Evolutionary conservation across 2,797 vertebrate species (phyloP), one percentile per base, ranked within the genome.

Genomic region (Aplochiton taeniatus): DNA sequence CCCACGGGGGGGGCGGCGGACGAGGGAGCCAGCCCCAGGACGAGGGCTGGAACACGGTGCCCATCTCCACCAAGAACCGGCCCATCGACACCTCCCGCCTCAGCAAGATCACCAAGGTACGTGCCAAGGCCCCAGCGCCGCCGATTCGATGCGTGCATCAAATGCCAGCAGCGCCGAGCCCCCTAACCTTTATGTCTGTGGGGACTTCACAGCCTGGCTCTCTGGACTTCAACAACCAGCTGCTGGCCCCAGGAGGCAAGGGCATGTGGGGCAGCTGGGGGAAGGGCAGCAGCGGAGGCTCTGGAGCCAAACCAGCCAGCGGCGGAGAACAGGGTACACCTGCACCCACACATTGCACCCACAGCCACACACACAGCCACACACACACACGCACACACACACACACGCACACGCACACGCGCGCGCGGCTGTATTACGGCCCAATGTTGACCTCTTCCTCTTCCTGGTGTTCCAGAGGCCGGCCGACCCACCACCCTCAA

Each of bases 1-100:
- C 83, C n/a, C 90, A 91, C 74, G 68, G 85, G 0, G 58, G 84
- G 4, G 89, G 90, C 77, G 94, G 91, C 50, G 93, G 94, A 12
- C 92, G 96, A 0, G 79, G 66, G 5, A 93, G 79, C 82, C 91
- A 93, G 59, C 91, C 94, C 0, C 94, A 95, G 56, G 97, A 99
- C 8, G 98, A 98, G 75, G 98, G 96, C 63, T 99, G 98, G 98
- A 99, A 97, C 88, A 97, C 95, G 0, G 97, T 99, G 58, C 96
- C 97, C 74, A 98, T 99, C 84, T 95, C 94, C 80, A 95, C 95
- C 74, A 96, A 96, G 79, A 97, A 93, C 77, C 90, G 96, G 18
- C 96, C 96, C 44, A 97, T 99, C 0, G 97, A 99, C 81, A 94
- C 96, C n/a, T 95, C 89, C 74, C 93, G 96, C 66, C 80, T 99